These are phyloP conservation scores for Lymantria dispar DNA, from an alignment of 2,888 invertebrate species.

Conservation along the genomic window DNA sequence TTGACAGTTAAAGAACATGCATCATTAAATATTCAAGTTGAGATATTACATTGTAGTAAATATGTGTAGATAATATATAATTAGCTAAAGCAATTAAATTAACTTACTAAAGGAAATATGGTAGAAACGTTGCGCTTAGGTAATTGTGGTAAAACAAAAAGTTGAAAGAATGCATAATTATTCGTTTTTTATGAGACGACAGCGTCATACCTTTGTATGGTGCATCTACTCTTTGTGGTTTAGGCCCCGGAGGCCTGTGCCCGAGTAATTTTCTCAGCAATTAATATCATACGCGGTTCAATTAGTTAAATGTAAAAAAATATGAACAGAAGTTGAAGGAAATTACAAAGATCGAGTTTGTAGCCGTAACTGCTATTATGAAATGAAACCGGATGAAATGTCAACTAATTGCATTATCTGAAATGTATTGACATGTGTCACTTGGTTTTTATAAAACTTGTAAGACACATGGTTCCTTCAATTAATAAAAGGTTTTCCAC, in stretches of 20 bases:
- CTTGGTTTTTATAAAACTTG: constrained; percentile 32
- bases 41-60: neutral
- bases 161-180: constrained; percentile 60
- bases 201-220: constrained; percentile 39
- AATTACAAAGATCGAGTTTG: constrained; percentile 57
- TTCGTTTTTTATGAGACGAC: constrained; percentile 63
- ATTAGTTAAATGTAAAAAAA: constrained; percentile 72
- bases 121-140: constrained; percentile 47
- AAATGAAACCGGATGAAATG: constrained; percentile 48
- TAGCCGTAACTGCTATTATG: constrained; percentile 52
- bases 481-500: no score
- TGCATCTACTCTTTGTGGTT: constrained; percentile 63
- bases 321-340: constrained; percentile 60
- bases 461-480: no score
- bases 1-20: neutral
- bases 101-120: constrained; percentile 48
- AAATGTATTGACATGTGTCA: constrained; percentile 59
- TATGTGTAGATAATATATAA: constrained; percentile 10
- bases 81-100: constrained; percentile 39
- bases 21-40: neutral
- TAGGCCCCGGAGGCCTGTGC: constrained; percentile 57
- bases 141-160: constrained; percentile 62
- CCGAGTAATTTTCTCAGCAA: constrained; percentile 74
- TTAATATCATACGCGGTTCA: constrained; percentile 69
- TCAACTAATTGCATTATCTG: constrained; percentile 52